Conservation (phyloP, 2,797 vertebrate genomes). For the Ataeniobius toweri region DNA sequence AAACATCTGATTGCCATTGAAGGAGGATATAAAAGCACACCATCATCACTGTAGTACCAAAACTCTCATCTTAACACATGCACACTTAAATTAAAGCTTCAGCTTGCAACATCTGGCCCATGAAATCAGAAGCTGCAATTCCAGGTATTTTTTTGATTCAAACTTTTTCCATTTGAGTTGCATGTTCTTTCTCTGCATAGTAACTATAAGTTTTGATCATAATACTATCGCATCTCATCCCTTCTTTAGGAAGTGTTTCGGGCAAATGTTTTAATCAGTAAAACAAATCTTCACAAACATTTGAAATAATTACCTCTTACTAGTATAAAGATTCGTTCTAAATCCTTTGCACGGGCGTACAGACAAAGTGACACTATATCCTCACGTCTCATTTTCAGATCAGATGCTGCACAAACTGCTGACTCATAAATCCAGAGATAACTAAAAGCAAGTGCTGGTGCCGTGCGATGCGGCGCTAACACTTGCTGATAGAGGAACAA, state of each 20-base stretch:
- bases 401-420: constrained; percentile 41
- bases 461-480: constrained; percentile 29
- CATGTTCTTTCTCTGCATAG: constrained; percentile 70
- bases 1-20: constrained; percentile 42
- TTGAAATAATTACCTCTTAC: constrained; percentile 2
- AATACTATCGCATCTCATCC: constrained; percentile 14
- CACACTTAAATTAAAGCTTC: constrained; percentile 8
- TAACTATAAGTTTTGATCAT: constrained; percentile 4
- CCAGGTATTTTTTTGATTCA: constrained; percentile 7
- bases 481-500: constrained; percentile 39
- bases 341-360: constrained; percentile 30
- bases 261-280: not conserved
- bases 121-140: constrained; percentile 7
- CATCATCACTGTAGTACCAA: constrained; percentile 57
- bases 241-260: constrained; percentile 3
- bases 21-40: constrained; percentile 55
- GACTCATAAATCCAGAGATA: constrained; percentile 16
- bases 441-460: constrained; percentile 27
- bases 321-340: constrained; percentile 48
- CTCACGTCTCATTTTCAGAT: constrained; percentile 32
- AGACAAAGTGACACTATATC: constrained; percentile 38
- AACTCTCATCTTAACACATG: constrained; percentile 26
- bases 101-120: not conserved
- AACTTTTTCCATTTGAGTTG: constrained; percentile 68
- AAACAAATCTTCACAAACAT: constrained; percentile 12